A percentile compares a stretch with the other conserved stretches of the same genome.
Conservation (phyloP, 2,113 vertebrate genomes). For the Taxidea taxus region DNA sequence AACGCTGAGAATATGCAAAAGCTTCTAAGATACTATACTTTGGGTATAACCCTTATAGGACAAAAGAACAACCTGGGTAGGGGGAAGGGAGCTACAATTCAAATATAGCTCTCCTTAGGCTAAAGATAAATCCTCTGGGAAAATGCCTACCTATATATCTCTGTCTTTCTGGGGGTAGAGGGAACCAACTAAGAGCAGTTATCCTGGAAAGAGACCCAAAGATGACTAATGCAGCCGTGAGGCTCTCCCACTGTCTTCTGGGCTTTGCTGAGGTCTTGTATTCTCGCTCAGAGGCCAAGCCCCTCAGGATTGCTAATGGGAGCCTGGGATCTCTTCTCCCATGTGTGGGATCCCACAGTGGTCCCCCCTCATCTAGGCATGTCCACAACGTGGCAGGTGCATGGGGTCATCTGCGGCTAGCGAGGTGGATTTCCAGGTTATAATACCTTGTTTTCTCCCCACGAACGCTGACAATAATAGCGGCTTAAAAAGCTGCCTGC, state of each 20-base stretch:
- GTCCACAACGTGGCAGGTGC: neutral
- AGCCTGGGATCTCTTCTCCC: neutral
- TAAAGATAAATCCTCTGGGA: neutral
- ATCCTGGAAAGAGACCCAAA: neutral
- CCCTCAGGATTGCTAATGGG: neutral
- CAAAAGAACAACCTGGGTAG: neutral
- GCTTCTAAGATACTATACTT: neutral
- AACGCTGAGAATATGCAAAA: neutral
- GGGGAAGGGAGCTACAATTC: neutral
- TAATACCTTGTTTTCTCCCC: neutral
- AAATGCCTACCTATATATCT: neutral
- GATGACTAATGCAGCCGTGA: neutral
- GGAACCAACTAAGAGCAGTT: neutral
- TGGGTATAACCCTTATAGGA: neutral
- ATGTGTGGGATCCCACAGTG: fast-evolving
- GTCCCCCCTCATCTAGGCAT: neutral
- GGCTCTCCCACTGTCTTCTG: neutral
- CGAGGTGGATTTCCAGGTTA: neutral
- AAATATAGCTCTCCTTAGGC: neutral
- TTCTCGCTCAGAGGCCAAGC: neutral
- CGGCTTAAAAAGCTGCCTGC: neutral
- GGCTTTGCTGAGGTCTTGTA: neutral
- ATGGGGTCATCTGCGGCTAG: neutral
- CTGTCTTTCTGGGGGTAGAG: neutral
- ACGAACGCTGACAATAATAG: neutral